These are phyloP conservation scores for Margaritifera margaritifera DNA, from an alignment of 2,888 invertebrate species.

Conservation along the genomic window DNA sequence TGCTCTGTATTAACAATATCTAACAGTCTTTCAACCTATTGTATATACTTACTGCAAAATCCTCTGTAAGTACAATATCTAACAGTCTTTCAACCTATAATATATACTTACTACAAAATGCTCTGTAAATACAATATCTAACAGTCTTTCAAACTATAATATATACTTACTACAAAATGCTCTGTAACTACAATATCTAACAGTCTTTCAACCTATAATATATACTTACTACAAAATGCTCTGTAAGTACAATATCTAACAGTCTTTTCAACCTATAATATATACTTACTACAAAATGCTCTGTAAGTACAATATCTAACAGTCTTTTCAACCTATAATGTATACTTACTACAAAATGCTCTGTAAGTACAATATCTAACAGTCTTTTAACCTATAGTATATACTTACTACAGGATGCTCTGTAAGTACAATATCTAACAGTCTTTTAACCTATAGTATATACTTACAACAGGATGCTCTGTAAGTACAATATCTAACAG, in stretches of 20 bases:
- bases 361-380: conserved; percentile 46
- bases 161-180: conserved; percentile 65
- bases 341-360: conserved; percentile 66
- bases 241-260: conserved; percentile 46
- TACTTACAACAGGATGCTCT: conserved; percentile 67
- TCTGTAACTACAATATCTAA: conserved; percentile 38
- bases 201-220: too few relatives aligned
- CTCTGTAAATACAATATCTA: conserved; percentile 65
- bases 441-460: not conserved
- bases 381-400: not conserved
- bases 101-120: conserved; percentile 67
- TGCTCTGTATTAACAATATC: too few relatives aligned
- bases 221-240: conserved; percentile 66
- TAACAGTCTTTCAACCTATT: too few relatives aligned
- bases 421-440: conserved; percentile 42
- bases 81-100: too few relatives aligned
- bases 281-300: conserved; percentile 66
- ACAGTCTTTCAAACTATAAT: too few relatives aligned
- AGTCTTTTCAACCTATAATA: too few relatives aligned
- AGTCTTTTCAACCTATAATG: too few relatives aligned
- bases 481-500: conserved; percentile 42
- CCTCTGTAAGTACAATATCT: too few relatives aligned
- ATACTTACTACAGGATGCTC: conserved; percentile 67
- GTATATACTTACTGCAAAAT: too few relatives aligned
- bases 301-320: conserved; percentile 46